A percentile compares a stretch with the other conserved stretches of the same genome.
phyloP scores from a whole-genome alignment of 2,797 vertebrate species.

The Pseudopleuronectes americanus region DNA sequence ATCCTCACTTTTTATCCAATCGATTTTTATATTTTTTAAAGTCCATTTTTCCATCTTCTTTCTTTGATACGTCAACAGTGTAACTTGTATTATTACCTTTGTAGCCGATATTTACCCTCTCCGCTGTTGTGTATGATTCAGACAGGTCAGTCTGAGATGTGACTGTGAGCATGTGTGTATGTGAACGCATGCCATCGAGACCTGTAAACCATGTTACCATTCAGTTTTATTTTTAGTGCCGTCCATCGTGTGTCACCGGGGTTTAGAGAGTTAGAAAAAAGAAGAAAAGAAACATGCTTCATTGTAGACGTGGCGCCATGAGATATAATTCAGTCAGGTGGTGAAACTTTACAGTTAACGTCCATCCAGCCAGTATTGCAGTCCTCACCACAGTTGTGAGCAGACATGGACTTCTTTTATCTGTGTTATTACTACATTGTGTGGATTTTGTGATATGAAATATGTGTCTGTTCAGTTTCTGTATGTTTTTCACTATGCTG shows the following conservation, averaged over 20 bases:
- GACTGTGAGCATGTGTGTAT: conserved; percentile 68
- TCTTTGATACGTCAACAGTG: conserved; percentile 78
- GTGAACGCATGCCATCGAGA: conserved; percentile 72
- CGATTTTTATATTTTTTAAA: conserved; percentile 85
- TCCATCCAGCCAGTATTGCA: conserved; percentile 80
- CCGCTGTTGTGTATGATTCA: conserved; percentile 66
- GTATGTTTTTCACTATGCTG: conserved; percentile 81
- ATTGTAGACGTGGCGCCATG: conserved; percentile 54
- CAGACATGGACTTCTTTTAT: conserved; percentile 77
- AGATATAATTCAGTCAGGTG: conserved; percentile 70
- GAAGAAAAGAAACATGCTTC: conserved; percentile 29
- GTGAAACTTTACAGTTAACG: conserved; percentile 68
- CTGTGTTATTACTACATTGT: conserved; percentile 81
- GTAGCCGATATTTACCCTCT: conserved; percentile 78
- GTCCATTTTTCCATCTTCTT: conserved; percentile 73
- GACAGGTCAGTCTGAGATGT: conserved; percentile 61
- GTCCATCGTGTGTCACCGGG: conserved; percentile 57
- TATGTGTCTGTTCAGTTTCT: conserved; percentile 79
- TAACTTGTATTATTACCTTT: conserved; percentile 80
- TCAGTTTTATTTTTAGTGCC: conserved; percentile 76
- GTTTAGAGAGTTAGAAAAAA: conserved; percentile 46
- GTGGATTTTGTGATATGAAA: conserved; percentile 84
- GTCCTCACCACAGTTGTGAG: conserved; percentile 68
- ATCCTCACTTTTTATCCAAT: conserved; percentile 82
- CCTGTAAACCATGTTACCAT: conserved; percentile 59